Evolutionary conservation across 2,797 vertebrate genomes (phyloP).

Genomic region (Novumbra hubbsi): DNA sequence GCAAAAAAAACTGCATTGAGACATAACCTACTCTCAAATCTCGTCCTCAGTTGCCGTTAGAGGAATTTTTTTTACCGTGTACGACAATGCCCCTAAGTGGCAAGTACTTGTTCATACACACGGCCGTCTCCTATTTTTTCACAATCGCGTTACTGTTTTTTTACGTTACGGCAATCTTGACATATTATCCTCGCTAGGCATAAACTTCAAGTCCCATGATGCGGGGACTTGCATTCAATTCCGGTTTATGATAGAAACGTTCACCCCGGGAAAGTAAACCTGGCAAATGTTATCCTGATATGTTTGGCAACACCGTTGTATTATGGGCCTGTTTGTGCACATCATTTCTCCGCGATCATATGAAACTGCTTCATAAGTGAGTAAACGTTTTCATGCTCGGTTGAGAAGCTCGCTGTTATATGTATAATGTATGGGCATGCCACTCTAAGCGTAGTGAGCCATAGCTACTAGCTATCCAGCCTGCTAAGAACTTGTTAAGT

Average conservation of each 20-base stretch:
- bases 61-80: background rate
- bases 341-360: background rate
- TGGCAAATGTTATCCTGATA: background rate
- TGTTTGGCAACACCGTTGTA: background rate
- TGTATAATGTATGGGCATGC: no score
- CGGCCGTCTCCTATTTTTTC: no score
- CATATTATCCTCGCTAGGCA: no score
- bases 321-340: background rate
- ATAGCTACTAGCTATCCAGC: no score
- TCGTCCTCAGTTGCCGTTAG: slow-evolving; percentile 12
- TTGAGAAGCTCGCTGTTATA: no score
- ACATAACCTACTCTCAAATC: slow-evolving; percentile 17
- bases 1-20: slow-evolving; percentile 33
- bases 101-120: background rate
- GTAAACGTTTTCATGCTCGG: no score
- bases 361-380: no score
- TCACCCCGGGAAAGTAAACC: slow-evolving; percentile 15
- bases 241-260: slow-evolving; percentile 41
- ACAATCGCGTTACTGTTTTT: no score
- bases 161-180: no score
- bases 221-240: slow-evolving; percentile 35
- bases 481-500: no score
- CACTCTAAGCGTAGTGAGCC: no score
- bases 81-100: background rate
- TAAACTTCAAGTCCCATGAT: slow-evolving; percentile 56